Base-by-base conservation (phyloP, 2,797 vertebrate species). In the Alauda arvensis region DNA sequence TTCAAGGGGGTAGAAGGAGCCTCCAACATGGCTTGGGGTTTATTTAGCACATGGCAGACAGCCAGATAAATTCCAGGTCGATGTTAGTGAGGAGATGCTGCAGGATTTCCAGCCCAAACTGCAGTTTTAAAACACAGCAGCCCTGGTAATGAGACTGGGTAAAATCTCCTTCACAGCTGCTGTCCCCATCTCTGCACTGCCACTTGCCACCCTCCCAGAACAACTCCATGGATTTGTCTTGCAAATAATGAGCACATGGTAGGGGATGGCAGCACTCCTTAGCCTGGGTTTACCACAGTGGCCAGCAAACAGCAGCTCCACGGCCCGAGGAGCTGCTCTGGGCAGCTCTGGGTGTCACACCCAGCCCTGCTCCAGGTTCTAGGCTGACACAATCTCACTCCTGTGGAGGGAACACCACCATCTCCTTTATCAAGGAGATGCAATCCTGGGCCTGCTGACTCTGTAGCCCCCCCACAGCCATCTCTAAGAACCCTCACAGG, bases 1-100 rank as follows among this genome's bases (percentile, higher is more conserved):
- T 93, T 92, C 88, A 85, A 91, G 59, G 87, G 90, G 94, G 90
- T 92, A 94, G 94, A 93, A 93, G 88, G 94, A 95, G 92, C 90
- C 94, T 94, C 93, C 91, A 83, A 85, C 80, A 86, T 51, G 74
- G 90, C 77, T 92, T 93, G 88, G 91, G 91, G 94, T 87, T 95
- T 95, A 95, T 92, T 94, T 93, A 95, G 93, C 77, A 77, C 15
- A 5, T 94, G 94, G 94, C 94, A 94, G 87, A 6, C 83, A 67
- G 93, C 94, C 94, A 94, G 94, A 88, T 55, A 87, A 95, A 94
- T 95, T 95, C 94, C 93, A 94, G 88, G 90, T 91, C 2, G n/a
- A 92, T 77, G 87, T 55, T 83, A 87, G 80, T 5, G 53, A 90
- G 78, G 83, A 90, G 91, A 93, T 88, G 87, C 85, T 91, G 89